Conservation (phyloP, 2,113 vertebrate species). For the Vidua macroura region DNA sequence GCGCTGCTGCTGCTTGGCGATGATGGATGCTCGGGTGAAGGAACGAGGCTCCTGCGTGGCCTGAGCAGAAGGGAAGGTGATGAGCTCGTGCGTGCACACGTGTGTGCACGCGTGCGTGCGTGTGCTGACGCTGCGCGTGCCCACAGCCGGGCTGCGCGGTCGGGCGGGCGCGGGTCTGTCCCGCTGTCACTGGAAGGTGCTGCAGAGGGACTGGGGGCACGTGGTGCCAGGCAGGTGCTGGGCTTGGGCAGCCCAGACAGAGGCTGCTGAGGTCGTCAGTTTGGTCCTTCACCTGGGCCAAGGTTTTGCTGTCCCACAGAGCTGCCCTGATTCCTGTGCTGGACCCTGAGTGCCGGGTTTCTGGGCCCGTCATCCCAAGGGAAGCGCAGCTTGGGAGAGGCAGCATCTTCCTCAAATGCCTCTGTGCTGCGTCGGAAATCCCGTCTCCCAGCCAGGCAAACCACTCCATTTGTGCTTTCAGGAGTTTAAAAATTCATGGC, state of each 20-base stretch:
- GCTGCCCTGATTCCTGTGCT: neutral
- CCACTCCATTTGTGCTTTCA: constrained; percentile 57
- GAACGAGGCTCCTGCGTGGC: neutral
- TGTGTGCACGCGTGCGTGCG: neutral
- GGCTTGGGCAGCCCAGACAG: fast-evolving
- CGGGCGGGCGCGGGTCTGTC: neutral
- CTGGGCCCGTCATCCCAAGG: neutral
- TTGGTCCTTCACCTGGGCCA: neutral
- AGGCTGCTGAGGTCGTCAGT: fast-evolving
- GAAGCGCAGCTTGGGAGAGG: neutral
- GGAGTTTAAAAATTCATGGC: constrained; percentile 69
- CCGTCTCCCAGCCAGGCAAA: constrained; percentile 23
- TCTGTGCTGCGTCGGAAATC: constrained; percentile 50
- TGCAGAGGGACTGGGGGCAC: neutral
- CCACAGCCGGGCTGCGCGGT: neutral
- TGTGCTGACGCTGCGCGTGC: fast-evolving
- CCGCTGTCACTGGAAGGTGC: neutral
- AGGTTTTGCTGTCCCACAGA: neutral
- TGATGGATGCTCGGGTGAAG: constrained; percentile 27
- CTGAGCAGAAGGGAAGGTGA: neutral
- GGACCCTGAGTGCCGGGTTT: fast-evolving
- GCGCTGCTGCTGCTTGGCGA: neutral
- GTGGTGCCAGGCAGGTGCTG: fast-evolving
- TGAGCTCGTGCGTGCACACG: neutral
- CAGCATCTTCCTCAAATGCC: constrained; percentile 21